Evolutionary conservation across 2,888 invertebrate species (phyloP).

Genomic region (Xestia sexstrigata): DNA sequence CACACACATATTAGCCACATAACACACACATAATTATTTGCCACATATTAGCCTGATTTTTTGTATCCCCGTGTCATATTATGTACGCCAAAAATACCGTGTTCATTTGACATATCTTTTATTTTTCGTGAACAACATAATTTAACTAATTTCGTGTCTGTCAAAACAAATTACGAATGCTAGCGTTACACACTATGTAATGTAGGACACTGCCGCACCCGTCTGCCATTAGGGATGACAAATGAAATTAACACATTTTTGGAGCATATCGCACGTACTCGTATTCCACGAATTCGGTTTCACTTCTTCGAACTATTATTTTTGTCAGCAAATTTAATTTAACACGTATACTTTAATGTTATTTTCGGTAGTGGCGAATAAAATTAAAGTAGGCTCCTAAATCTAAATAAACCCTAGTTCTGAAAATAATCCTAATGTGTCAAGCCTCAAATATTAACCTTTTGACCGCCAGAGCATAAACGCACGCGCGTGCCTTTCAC

Average conservation of each 20-base stretch:
- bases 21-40: too few relatives aligned
- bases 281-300: conserved; percentile 30
- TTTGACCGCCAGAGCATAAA: too few relatives aligned
- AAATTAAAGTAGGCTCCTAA: neutral
- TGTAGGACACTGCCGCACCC: conserved; percentile 54
- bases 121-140: conserved; percentile 36
- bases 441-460: too few relatives aligned
- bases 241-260: conserved; percentile 57
- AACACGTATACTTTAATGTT: neutral
- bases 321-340: conserved; percentile 2
- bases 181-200: conserved; percentile 29
- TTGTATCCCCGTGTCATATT: neutral
- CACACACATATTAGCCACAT: too few relatives aligned
- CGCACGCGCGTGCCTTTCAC: too few relatives aligned
- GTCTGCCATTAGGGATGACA: conserved; percentile 53
- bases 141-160: conserved; percentile 51
- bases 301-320: conserved; percentile 22
- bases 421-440: too few relatives aligned
- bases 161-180: conserved; percentile 53
- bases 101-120: conserved; percentile 26
- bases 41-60: neutral
- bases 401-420: too few relatives aligned
- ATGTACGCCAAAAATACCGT: conserved; percentile 1
- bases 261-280: conserved; percentile 21
- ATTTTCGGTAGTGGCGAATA: neutral